phyloP scores from a whole-genome alignment of 2,113 vertebrate species.

The Castor canadensis region DNA sequence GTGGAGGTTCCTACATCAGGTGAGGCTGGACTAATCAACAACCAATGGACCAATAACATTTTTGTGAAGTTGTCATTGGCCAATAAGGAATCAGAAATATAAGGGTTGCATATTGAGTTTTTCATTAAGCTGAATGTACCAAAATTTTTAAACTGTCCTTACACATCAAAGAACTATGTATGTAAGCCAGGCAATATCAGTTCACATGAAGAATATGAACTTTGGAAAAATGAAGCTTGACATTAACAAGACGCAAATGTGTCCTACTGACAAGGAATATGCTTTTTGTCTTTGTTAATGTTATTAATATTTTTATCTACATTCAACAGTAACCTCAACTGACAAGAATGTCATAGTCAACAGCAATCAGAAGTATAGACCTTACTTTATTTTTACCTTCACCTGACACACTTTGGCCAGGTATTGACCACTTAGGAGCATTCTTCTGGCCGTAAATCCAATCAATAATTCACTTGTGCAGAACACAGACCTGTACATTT shows the following conservation, averaged over 20 bases:
- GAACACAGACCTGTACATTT: conserved; percentile 73
- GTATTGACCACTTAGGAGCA: conserved; percentile 83
- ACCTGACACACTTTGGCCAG: conserved; percentile 73
- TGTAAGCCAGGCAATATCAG: not conserved
- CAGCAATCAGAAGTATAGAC: conserved; percentile 67
- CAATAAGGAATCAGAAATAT: not conserved
- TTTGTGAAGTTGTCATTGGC: not conserved
- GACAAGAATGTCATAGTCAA: conserved; percentile 42
- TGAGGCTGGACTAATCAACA: not conserved
- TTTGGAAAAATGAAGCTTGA: conserved; percentile 24
- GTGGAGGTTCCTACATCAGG: not conserved
- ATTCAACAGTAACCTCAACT: not conserved
- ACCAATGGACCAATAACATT: not conserved
- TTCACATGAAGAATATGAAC: not conserved
- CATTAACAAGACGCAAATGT: not conserved
- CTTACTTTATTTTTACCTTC: conserved; percentile 70
- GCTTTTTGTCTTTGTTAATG: not conserved
- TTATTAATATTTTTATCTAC: conserved; percentile 44
- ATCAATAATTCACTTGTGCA: conserved; percentile 82
- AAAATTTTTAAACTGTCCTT: not conserved
- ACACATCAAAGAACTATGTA: not conserved
- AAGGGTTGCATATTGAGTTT: not conserved
- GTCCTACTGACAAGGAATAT: not conserved
- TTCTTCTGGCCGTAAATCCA: conserved; percentile 75
- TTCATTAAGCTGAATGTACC: not conserved